phyloP scores from a whole-genome alignment of 1,140 invertebrate genomes.

The Drosophila biarmipes region DNA sequence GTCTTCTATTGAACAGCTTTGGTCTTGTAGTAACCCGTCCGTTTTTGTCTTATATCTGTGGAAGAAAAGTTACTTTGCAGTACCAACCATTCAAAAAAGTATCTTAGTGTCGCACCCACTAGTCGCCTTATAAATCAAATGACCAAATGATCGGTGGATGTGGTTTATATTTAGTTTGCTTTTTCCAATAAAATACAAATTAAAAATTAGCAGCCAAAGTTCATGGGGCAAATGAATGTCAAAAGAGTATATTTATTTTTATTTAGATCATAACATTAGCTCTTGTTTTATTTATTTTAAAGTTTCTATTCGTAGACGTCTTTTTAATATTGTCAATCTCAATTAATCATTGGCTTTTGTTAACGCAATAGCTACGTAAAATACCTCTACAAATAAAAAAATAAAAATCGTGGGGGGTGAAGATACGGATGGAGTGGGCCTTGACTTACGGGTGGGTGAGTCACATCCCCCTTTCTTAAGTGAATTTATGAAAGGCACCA shows the following conservation, averaged over 20 bases:
- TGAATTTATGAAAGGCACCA: constrained; percentile 53
- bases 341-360: background rate
- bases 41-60: too few relatives aligned
- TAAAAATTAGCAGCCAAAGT: too few relatives aligned
- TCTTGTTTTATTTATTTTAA: too few relatives aligned
- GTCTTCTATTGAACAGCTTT: too few relatives aligned
- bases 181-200: too few relatives aligned
- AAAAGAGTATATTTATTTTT: too few relatives aligned
- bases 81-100: constrained; percentile 36
- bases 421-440: background rate
- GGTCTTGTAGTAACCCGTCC: too few relatives aligned
- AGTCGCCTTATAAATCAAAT: constrained; percentile 70
- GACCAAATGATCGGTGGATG: constrained; percentile 71
- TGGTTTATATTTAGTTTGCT: constrained; percentile 16
- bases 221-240: too few relatives aligned
- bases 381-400: background rate
- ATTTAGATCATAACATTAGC: too few relatives aligned
- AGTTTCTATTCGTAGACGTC: too few relatives aligned
- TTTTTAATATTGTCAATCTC: too few relatives aligned
- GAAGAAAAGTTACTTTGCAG: constrained; percentile 69
- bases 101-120: constrained; percentile 19
- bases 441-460: constrained; percentile 20
- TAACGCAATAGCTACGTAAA: background rate
- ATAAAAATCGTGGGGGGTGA: background rate
- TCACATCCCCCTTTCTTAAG: constrained; percentile 21